Evolutionary conservation across 1,140 invertebrate genomes (phyloP), one percentile per base, ranked within the genome.

Genomic region (Sinonovacula constricta): DNA sequence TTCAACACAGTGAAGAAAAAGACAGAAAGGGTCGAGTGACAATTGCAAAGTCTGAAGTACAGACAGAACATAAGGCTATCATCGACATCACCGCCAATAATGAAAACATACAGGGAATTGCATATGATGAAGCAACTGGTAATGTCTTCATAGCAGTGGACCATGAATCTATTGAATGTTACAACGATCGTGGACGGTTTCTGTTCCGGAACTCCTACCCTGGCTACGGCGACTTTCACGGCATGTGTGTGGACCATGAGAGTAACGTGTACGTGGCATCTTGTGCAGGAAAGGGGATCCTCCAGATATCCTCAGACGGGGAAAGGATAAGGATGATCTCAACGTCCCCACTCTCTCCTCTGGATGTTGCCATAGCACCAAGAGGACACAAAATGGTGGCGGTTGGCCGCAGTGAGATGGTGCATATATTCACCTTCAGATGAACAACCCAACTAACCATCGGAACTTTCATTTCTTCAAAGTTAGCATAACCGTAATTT

Each of bases 361-460:
- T 75, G 10, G 71, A 75, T 30, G 60, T 75, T 39, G 60, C 71
- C n/a, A 36, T 75, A 5, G 22, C 60, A 33, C 71, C 59, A 2
- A 12, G 49, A 18, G 71, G 59, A 54, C 63, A 75, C 51, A 75
- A 72, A 31, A 75, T 75, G 71, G 71, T 75, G 28, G 71, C 65
- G 34, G 71, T 75, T 2, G 71, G 71, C 1, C 51, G 60, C 24
- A 75, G 71, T 33, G 71, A 75, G 18, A 34, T 75, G 7, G 71
- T 75, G 2, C 62, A 75, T 30, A 30, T 75, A 5, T 53, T 65
- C 54, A 75, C 71, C 30, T 75, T 75, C 34, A 60, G 60, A 54
- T 75, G 34, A 62, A 36, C 26, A 54, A 10, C 3, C 36, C 39
- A 45, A 7, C 7, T 45, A 45, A 7, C 7, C 39, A 45, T 45